Percentiles rank a stretch among this genome's conserved stretches.
Conservation (phyloP, 2,888 invertebrate species). For the Drosophila borborema region DNA sequence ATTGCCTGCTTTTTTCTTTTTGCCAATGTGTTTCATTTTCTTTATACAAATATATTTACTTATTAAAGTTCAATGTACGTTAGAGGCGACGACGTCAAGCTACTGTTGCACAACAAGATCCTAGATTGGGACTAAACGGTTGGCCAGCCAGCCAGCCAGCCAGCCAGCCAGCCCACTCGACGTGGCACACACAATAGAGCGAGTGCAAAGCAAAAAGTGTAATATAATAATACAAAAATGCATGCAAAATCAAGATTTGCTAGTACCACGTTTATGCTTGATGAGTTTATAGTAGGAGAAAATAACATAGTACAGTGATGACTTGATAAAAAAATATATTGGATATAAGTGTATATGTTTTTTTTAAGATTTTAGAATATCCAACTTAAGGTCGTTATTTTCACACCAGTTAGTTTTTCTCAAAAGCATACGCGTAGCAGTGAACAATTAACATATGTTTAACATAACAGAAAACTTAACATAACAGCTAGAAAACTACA, state of each 20-base stretch:
- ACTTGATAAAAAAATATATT: neutral
- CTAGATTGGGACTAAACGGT: constrained; percentile 14
- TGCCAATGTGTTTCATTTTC: constrained; percentile 14
- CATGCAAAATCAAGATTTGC: constrained; percentile 43
- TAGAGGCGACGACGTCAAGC: constrained; percentile 10
- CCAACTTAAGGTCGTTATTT: neutral
- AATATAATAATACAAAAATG: constrained; percentile 29
- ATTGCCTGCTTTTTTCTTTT: neutral
- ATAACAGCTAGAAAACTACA: constrained; percentile 11
- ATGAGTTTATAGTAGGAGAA: neutral
- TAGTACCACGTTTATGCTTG: constrained; percentile 17
- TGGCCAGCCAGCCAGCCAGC: constrained; percentile 3
- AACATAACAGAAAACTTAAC: constrained; percentile 9
- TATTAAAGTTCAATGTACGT: constrained; percentile 52
- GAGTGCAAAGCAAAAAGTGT: constrained; percentile 47
- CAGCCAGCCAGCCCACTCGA: constrained; percentile 5
- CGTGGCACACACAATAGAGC: constrained; percentile 13
- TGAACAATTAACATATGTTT: constrained; percentile 6
- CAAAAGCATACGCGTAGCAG: constrained; percentile 18
- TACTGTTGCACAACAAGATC: constrained; percentile 2
- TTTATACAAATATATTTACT: constrained; percentile 39
- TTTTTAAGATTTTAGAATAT: neutral
- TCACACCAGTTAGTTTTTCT: neutral
- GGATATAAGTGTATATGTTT: neutral
- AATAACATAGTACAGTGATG: neutral